These are phyloP conservation scores for Calephelis nemesis DNA, from an alignment of 1,140 invertebrate genomes.

Conservation along the genomic window DNA sequence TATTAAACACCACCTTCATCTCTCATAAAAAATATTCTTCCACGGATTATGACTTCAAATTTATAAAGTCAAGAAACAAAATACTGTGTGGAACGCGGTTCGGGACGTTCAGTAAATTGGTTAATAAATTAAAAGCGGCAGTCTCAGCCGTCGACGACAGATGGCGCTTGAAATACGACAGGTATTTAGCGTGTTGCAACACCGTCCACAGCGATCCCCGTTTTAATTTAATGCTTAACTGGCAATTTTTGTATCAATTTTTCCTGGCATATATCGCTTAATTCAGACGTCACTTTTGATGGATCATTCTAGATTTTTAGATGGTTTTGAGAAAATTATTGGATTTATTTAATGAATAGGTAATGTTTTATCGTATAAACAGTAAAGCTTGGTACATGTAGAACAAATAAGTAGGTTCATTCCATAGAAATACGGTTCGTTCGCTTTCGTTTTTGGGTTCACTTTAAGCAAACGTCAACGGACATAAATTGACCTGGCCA, in stretches of 20 bases:
- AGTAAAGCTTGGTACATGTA: too few relatives aligned
- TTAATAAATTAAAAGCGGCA: constrained; percentile 77
- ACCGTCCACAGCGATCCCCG: constrained; percentile 57
- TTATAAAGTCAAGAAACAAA: constrained; percentile 75
- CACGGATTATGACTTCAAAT: constrained; percentile 65
- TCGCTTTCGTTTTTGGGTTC: too few relatives aligned
- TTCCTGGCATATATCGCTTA: constrained; percentile 57
- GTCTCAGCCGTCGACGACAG: constrained; percentile 73
- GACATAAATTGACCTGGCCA: too few relatives aligned
- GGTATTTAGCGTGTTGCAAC: constrained; percentile 76
- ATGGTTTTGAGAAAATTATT: neutral
- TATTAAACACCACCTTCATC: constrained; percentile 32
- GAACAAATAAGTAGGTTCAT: too few relatives aligned
- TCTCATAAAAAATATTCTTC: constrained; percentile 47
- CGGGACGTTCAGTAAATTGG: constrained; percentile 70
- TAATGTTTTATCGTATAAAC: neutral
- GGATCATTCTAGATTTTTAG: constrained; percentile 34
- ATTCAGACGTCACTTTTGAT: constrained; percentile 51
- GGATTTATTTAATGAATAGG: neutral
- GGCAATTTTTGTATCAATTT: constrained; percentile 76
- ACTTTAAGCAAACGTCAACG: too few relatives aligned
- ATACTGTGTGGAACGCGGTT: constrained; percentile 59
- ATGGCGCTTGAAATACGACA: constrained; percentile 74
- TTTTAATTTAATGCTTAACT: constrained; percentile 77
- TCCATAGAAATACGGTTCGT: too few relatives aligned